Evolutionary conservation across 2,888 invertebrate species (phyloP), one percentile per base, ranked within the genome.

Genomic region (Idaea biselata): DNA sequence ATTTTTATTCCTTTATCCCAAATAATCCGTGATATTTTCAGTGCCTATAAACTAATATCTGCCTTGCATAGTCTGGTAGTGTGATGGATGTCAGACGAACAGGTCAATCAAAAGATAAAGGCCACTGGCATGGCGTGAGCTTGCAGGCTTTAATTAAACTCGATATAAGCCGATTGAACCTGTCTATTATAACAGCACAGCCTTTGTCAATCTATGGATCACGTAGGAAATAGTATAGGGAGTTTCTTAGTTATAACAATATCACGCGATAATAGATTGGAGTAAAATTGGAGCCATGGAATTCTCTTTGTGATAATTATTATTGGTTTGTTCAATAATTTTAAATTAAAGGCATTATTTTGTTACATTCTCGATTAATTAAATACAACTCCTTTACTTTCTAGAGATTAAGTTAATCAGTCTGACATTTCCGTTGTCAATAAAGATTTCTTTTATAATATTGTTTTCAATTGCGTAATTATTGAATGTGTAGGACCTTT

Each of bases 91-190:
- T 63, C 58, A 44, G 61, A 63, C 55, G 59, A 61, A 67, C 68
- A 63, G 86, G 85, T 86, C 89, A 89, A 90, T 90, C 88, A 89
- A 85, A 86, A 87, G 89, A 89, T 89, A 89, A 87, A 87, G 87
- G 84, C 86, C 78, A 72, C 75, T 67, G 74, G 79, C 80, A 76
- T 75, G 75, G 79, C 80, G 77, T 75, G 75, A 80, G 80, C 73
- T 83, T 74, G 71, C 74, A 72, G 81, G 83, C 84, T 78, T 84
- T 89, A 89, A 91, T 90, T 89, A 88, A 84, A 73, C 81, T 73
- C 76, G 81, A 74, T 81, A 80, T 88, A 89, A 86, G 86, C 87
- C 85, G 88, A 87, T 89, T 83, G 81, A 79, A 81, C 74, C 76
- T 73, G 75, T 64, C 67, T 69, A 74, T 75, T 78, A 76, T 72